Percentiles rank a stretch among this genome's conserved stretches.
phyloP scores from a whole-genome alignment of 2,888 invertebrate species.

The Andrena fulva region DNA sequence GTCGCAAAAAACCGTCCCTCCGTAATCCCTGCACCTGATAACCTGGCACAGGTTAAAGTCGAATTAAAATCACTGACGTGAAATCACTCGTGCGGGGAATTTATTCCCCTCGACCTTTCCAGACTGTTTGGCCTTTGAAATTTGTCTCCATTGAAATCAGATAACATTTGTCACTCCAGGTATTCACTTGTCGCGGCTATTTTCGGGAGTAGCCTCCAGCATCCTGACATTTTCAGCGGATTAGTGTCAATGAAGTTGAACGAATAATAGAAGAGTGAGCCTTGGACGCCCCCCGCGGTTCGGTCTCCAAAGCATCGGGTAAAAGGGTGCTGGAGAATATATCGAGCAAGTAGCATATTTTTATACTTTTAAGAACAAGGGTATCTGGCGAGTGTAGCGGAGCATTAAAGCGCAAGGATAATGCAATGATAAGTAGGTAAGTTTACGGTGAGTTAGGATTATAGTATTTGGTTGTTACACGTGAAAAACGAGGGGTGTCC shows the following conservation, averaged over 20 bases:
- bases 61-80: constrained; percentile 60
- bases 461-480: constrained; percentile 2
- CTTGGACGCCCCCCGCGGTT: neutral
- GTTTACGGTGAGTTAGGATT: constrained; percentile 17
- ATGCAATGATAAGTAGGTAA: constrained; percentile 7
- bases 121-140: constrained; percentile 39
- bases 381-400: neutral
- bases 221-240: constrained; percentile 26
- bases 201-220: constrained; percentile 11
- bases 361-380: neutral
- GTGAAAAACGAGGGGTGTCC: constrained; percentile 28
- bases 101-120: constrained; percentile 26
- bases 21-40: constrained; percentile 62
- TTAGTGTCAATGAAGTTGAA: constrained; percentile 20
- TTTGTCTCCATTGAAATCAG: constrained; percentile 55
- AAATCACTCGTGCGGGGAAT: constrained; percentile 44
- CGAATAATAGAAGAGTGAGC: constrained; percentile 5
- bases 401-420: neutral
- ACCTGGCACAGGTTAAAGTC: constrained; percentile 51
- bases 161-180: constrained; percentile 37
- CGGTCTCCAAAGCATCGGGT: neutral
- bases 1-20: constrained; percentile 48
- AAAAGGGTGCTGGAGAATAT: neutral
- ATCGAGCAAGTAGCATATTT: neutral
- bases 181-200: constrained; percentile 3